Evolutionary conservation across 2,797 vertebrate species (phyloP).

Genomic region (Xiphorhynchus erythropygius): DNA sequence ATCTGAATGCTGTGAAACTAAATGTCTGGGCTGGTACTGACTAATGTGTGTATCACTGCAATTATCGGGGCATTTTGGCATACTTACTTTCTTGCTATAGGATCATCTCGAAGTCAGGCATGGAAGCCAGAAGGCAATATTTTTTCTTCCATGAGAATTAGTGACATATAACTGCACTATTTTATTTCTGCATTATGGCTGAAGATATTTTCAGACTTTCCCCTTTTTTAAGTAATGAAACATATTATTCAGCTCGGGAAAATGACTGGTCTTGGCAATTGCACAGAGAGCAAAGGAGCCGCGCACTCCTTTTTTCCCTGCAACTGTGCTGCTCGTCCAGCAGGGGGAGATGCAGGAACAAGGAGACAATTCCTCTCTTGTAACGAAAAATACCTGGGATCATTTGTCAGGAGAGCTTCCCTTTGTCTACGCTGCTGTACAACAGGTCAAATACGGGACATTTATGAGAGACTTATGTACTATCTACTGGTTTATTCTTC

Average conservation of each 20-base stretch:
- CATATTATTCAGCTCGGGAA: neutral
- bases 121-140: neutral
- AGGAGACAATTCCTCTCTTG: neutral
- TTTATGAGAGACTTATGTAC: neutral
- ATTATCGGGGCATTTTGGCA: neutral
- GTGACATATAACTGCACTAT: neutral
- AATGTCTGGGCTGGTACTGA: neutral
- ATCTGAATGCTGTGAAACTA: neutral
- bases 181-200: neutral
- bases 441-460: neutral
- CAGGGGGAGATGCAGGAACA: conserved; percentile 60
- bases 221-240: neutral
- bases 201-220: neutral
- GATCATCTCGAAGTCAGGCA: neutral
- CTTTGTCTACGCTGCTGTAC: neutral
- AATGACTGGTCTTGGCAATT: neutral
- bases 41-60: neutral
- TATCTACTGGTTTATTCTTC: neutral
- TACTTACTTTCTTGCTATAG: neutral
- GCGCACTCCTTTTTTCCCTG: neutral
- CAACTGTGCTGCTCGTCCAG: conserved; percentile 24
- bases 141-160: neutral
- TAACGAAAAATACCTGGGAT: neutral
- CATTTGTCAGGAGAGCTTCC: neutral
- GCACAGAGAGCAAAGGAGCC: neutral